Conservation (phyloP, 2,113 vertebrate species). For the Arvicanthis niloticus region DNA sequence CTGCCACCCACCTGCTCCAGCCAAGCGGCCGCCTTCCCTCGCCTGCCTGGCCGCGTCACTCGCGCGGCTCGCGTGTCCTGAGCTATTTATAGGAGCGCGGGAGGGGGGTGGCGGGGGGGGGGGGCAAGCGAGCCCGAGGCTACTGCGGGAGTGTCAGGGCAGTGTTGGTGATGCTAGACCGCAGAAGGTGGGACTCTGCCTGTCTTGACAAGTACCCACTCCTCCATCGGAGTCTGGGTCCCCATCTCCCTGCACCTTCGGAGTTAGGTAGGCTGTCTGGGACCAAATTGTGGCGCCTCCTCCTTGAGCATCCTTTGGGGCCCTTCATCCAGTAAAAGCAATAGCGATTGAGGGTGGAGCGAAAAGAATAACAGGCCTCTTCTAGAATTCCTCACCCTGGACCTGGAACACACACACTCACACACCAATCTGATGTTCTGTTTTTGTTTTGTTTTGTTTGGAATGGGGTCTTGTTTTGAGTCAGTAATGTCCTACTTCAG, state of each 20-base stretch:
- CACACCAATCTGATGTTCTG: neutral
- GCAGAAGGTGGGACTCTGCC: neutral
- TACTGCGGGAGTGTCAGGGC: constrained; percentile 55
- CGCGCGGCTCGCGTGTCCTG: neutral
- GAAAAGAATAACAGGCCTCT: neutral
- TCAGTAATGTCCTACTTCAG: neutral
- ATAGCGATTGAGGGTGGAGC: neutral
- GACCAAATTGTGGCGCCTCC: neutral
- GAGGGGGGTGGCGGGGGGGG: constrained; percentile 20
- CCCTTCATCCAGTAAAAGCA: neutral
- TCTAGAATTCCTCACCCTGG: neutral
- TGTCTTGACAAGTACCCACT: neutral
- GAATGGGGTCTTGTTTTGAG: neutral
- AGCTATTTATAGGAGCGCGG: constrained; percentile 73
- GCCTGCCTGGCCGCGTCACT: constrained; percentile 56
- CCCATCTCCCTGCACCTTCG: neutral
- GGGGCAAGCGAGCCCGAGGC: neutral
- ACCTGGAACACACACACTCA: neutral
- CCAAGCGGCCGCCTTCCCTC: neutral
- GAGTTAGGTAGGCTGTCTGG: neutral
- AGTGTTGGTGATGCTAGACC: neutral
- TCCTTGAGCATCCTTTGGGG: neutral
- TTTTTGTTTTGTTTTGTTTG: neutral
- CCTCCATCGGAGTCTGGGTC: neutral
- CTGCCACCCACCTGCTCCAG: constrained; percentile 66